Percentiles rank a stretch among this genome's conserved stretches.
phyloP scores from a whole-genome alignment of 2,113 vertebrate genomes.

The Heptranchias perlo region DNA sequence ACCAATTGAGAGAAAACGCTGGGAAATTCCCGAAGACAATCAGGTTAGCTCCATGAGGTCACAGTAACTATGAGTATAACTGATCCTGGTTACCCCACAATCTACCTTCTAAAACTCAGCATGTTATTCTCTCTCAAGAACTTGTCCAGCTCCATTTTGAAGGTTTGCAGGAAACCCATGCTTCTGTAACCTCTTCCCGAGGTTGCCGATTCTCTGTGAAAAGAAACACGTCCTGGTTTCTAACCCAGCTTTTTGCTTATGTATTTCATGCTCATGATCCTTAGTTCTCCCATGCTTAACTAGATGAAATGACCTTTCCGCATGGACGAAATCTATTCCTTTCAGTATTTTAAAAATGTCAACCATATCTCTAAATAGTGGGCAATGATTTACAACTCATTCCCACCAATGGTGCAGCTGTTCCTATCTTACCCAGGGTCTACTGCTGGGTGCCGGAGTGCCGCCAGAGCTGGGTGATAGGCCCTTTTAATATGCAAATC shows the following conservation, averaged over 20 bases:
- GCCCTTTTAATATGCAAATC: background rate
- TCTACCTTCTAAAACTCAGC: background rate
- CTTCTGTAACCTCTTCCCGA: background rate
- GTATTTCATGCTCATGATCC: background rate
- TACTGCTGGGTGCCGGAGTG: background rate
- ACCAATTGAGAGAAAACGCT: background rate
- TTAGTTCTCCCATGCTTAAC: background rate
- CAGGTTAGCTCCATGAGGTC: background rate
- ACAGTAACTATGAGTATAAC: background rate
- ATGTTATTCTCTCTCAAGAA: background rate
- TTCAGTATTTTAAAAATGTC: background rate
- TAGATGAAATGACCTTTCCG: background rate
- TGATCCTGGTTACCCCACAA: background rate
- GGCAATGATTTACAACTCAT: background rate
- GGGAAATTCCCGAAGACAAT: background rate
- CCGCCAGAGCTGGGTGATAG: background rate
- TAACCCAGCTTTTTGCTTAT: background rate
- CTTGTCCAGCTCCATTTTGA: background rate
- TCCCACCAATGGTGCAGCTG: background rate
- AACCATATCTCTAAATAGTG: background rate
- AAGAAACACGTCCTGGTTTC: background rate
- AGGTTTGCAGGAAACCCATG: background rate
- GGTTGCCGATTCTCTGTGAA: background rate
- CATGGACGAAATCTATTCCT: background rate
- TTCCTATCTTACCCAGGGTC: background rate